Percentiles rank a stretch among this genome's conserved stretches.
Evolutionary conservation across 92 coral and sea anemone species (phyloP).

Genomic region (Porites evermanni): DNA sequence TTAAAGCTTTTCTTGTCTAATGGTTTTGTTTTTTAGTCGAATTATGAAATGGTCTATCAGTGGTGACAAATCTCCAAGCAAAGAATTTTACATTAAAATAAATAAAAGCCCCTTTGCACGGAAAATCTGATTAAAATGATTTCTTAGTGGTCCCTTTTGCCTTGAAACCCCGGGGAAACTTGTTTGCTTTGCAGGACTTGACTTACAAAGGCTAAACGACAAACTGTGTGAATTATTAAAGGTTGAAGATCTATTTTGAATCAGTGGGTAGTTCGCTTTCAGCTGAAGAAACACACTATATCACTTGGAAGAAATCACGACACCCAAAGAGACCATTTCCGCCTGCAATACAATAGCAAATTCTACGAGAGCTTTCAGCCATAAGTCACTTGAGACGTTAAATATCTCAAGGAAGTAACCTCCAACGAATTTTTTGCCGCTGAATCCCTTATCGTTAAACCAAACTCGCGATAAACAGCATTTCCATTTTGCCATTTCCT

Average conservation of each 20-base stretch:
- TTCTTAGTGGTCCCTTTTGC: slow-evolving; percentile 8
- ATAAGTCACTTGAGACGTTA: slow-evolving; percentile 8
- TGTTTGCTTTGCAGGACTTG: background rate
- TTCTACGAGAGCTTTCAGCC: background rate
- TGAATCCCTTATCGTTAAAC: slow-evolving; percentile 47
- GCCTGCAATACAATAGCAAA: slow-evolving; percentile 8
- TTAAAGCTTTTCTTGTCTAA: background rate
- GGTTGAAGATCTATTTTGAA: slow-evolving; percentile 12
- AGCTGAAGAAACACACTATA: slow-evolving; percentile 10
- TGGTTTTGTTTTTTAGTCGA: background rate
- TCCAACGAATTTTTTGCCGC: slow-evolving; percentile 17
- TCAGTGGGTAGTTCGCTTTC: slow-evolving; percentile 44
- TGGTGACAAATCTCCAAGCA: background rate
- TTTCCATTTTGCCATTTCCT: slow-evolving; percentile 60
- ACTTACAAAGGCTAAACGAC: slow-evolving; percentile 45
- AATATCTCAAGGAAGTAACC: slow-evolving; percentile 19
- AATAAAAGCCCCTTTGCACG: background rate
- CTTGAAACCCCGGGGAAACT: background rate
- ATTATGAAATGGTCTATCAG: background rate
- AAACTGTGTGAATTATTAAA: slow-evolving; percentile 45
- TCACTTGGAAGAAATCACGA: slow-evolving; percentile 25
- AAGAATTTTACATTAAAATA: background rate
- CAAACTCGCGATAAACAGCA: slow-evolving; percentile 36
- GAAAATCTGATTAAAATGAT: slow-evolving; percentile 8
- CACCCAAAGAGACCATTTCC: slow-evolving; percentile 18